Conservation (phyloP, 2,113 vertebrate genomes). For the Urocolius indicus region DNA sequence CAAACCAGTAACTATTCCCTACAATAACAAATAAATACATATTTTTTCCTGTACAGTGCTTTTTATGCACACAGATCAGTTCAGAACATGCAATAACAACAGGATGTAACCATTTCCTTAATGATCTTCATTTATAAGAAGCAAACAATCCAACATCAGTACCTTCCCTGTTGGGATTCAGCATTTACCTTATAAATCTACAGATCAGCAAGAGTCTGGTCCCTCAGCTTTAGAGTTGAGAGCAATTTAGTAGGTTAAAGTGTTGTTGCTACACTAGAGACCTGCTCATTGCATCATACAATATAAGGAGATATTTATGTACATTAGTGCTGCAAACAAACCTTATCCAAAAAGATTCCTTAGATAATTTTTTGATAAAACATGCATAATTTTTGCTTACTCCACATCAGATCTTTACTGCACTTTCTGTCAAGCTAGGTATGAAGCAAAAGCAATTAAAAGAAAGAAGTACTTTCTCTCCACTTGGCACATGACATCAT, state of each 20-base stretch:
- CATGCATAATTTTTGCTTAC: neutral
- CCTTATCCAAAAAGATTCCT: slow-evolving; percentile 4
- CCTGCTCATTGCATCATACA: slow-evolving; percentile 67
- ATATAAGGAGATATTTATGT: slow-evolving; percentile 32
- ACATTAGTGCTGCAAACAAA: slow-evolving; percentile 25
- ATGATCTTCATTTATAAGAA: slow-evolving; percentile 69
- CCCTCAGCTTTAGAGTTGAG: slow-evolving; percentile 59
- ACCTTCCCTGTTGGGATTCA: slow-evolving; percentile 56
- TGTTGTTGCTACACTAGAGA: slow-evolving; percentile 61
- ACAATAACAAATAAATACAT: neutral
- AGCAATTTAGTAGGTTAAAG: slow-evolving; percentile 66
- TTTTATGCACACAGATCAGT: neutral
- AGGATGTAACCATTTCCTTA: slow-evolving; percentile 76
- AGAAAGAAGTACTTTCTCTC: neutral
- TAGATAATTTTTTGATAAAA: neutral
- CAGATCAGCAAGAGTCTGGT: slow-evolving; percentile 53
- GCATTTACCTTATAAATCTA: slow-evolving; percentile 51
- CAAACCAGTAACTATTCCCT: neutral
- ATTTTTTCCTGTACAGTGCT: neutral
- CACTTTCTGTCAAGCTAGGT: neutral
- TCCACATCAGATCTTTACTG: neutral
- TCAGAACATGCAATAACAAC: slow-evolving; percentile 31
- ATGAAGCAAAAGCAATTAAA: neutral
- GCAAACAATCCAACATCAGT: slow-evolving; percentile 69
- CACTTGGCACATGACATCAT: neutral